Percentiles rank a stretch among this genome's conserved stretches.
Conservation (phyloP, 1,140 invertebrate species). For the Nasonia vitripennis region DNA sequence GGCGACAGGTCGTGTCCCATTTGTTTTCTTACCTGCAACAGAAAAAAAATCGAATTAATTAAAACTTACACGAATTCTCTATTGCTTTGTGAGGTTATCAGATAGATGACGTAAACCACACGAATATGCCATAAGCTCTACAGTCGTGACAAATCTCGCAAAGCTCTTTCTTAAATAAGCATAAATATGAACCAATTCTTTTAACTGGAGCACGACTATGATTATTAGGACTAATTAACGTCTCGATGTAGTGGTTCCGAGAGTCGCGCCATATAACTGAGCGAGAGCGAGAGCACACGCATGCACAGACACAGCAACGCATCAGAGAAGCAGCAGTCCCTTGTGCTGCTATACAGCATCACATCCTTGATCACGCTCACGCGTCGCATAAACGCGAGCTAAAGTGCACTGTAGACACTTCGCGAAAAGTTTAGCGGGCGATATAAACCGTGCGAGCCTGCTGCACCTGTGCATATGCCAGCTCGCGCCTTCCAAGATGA, state of each 20-base stretch:
- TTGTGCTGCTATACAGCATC: background rate
- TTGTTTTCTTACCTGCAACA: conserved; percentile 35
- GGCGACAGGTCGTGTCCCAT: background rate
- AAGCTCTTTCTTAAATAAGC: background rate
- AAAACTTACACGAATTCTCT: conserved; percentile 20
- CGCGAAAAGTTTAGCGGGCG: conserved; percentile 60
- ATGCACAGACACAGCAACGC: conserved; percentile 49
- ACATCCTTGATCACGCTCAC: conserved; percentile 44
- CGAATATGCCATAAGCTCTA: background rate
- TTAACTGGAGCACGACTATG: conserved; percentile 69
- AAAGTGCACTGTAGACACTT: conserved; percentile 63
- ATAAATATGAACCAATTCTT: conserved; percentile 53
- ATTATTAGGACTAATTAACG: conserved; percentile 73
- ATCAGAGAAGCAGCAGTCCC: background rate
- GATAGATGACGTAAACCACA: background rate
- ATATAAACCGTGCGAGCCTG: conserved; percentile 39
- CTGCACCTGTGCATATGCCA: conserved; percentile 40
- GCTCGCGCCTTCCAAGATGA: conserved; percentile 7
- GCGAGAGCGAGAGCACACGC: conserved; percentile 52
- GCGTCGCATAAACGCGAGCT: conserved; percentile 37
- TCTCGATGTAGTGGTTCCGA: conserved; percentile 68
- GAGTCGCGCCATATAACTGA: conserved; percentile 54
- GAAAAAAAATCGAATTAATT: conserved; percentile 32
- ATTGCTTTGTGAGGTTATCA: background rate
- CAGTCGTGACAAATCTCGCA: background rate